These are phyloP conservation scores for Macheiramphus alcinus DNA, from an alignment of 2,113 vertebrate species.

Conservation along the genomic window DNA sequence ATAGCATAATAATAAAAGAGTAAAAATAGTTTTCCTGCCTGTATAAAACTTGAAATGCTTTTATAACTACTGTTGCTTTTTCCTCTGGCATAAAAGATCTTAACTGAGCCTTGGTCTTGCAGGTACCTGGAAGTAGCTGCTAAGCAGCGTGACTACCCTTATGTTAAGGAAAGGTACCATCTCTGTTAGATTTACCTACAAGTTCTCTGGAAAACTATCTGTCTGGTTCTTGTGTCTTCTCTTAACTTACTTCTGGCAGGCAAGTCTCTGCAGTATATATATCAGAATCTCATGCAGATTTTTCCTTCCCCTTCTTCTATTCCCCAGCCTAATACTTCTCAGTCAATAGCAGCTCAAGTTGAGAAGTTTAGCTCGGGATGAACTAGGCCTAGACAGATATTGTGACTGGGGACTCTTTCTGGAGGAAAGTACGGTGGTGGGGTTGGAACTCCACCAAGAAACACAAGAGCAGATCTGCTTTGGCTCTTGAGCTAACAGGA, in stretches of 20 bases:
- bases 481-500: background rate
- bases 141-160: background rate
- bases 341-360: background rate
- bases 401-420: background rate
- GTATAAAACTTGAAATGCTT: background rate
- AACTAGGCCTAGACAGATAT: background rate
- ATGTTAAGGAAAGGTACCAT: background rate
- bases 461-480: background rate
- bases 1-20: background rate
- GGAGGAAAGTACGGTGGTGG: background rate
- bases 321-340: background rate
- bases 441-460: background rate
- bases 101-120: background rate
- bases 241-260: background rate
- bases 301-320: background rate
- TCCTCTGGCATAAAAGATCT: background rate
- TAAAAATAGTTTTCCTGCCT: background rate
- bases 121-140: background rate
- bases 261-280: background rate
- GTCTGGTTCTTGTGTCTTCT: background rate
- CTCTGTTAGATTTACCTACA: background rate
- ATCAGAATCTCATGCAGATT: background rate
- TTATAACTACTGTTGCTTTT: background rate
- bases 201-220: background rate
- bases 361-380: background rate